Evolutionary conservation across 2,888 invertebrate genomes (phyloP), one percentile per base, ranked within the genome.

Genomic region (Sarcophaga subvicina): DNA sequence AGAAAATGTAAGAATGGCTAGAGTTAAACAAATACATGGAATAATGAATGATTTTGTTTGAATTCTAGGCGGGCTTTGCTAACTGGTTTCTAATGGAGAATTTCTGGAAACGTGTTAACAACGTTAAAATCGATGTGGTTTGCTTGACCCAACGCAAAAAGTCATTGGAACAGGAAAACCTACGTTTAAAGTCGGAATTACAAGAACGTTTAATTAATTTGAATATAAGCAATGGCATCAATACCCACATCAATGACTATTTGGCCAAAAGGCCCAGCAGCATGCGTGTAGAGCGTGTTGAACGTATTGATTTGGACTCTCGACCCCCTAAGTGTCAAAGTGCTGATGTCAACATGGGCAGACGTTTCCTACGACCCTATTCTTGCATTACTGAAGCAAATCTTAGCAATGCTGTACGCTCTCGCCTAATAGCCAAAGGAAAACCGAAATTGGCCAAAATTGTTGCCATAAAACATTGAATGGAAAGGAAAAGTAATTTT

Each of bases 21-120:
- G 22, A 22, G 22, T 22, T 54, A 54, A 54, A 14, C 1, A 12
- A 54, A 14, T 1, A 14, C 37, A 0, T 0, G 37, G 54, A 14
- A 3, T 14, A 17, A 1, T 22, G 22, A 54, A 14, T 3, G 1
- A 4, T 54, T 54, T 54, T 0, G 4, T 54, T 3, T 14, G 1
- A 54, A 14, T 60, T 76, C 3, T 87, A 95, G 95, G 91, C 93
- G 22, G 94, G 93, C 90, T 94, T 94, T 88, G 94, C 94, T 69
- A 94, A 94, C 72, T 95, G 95, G 90, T 94, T 94, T 17, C 95
- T 95, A 91, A 93, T 97, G 94, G 96, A 96, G 88, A 96, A 95
- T 89, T 97, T 97, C 91, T 95, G 97, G 95, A 93, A 94, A 83
- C 94, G 95, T 14, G 95, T 94, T 80, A 96, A 95, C 91, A 94